Percentiles rank a stretch among this genome's conserved stretches.
These are phyloP conservation scores for Leptonema lineaticorne DNA, from an alignment of 1,140 invertebrate genomes.

Conservation along the genomic window DNA sequence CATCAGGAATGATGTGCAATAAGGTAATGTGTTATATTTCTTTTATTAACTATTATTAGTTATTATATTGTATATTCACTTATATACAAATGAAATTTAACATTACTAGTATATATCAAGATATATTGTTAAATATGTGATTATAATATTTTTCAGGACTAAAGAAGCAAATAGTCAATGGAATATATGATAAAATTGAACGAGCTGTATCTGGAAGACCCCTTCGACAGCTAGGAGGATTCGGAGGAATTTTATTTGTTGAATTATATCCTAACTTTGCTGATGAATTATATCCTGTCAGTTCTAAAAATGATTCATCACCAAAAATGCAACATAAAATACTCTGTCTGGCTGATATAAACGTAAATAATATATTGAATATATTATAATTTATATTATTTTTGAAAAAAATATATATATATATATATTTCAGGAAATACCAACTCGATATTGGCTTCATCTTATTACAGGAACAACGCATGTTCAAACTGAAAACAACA, in stretches of 20 bases:
- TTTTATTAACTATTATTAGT: background rate
- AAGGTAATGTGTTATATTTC: background rate
- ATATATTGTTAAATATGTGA: conserved; percentile 4
- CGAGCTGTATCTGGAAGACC: conserved; percentile 17
- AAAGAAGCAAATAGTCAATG: conserved; percentile 35
- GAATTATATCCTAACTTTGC: conserved; percentile 37
- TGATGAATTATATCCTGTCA: conserved; percentile 35
- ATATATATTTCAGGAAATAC: conserved; percentile 24
- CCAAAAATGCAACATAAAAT: conserved; percentile 33
- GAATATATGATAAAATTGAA: conserved; percentile 39
- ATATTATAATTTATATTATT: background rate
- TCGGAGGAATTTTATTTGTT: conserved; percentile 29
- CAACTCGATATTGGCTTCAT: conserved; percentile 39
- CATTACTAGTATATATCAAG: background rate
- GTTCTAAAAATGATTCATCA: conserved; percentile 36
- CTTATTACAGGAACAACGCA: conserved; percentile 26
- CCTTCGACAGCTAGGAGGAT: conserved; percentile 25
- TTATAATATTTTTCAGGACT: conserved; percentile 25
- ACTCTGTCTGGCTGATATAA: conserved; percentile 38
- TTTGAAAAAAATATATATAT: background rate
- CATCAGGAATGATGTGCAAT: background rate
- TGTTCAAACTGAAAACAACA: conserved; percentile 38
- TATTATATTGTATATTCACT: background rate
- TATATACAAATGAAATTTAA: background rate
- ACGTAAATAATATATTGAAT: conserved; percentile 20